phyloP scores from a whole-genome alignment of 2,113 vertebrate species.

The Symphodus melops region DNA sequence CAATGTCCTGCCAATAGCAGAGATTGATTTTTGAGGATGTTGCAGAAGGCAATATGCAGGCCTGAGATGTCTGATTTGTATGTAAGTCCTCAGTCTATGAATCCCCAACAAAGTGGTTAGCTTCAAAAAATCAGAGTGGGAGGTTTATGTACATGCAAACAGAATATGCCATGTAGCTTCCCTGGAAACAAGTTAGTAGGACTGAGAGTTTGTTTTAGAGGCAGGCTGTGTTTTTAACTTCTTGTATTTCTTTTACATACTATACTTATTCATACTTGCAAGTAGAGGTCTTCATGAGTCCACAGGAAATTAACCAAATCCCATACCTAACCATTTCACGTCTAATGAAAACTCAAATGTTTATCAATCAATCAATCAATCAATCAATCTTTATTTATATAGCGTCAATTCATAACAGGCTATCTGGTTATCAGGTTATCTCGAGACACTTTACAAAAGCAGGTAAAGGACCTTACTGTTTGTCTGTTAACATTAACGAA shows the following conservation, averaged over 20 bases:
- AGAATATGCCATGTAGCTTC: slow-evolving; percentile 1
- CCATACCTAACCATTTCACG: background rate
- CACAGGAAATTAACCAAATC: background rate
- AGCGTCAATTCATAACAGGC: no score
- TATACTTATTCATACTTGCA: slow-evolving; percentile 1
- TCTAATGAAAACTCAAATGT: background rate
- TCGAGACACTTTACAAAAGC: no score
- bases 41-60: slow-evolving; percentile 64
- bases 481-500: no score
- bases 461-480: no score
- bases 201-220: slow-evolving; percentile 5
- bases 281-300: background rate
- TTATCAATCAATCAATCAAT: no score
- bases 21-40: slow-evolving; percentile 73
- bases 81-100: slow-evolving; percentile 28
- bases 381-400: no score
- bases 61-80: slow-evolving; percentile 61
- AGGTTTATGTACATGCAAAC: slow-evolving; percentile 23
- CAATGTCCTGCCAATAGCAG: slow-evolving; percentile 75
- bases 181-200: background rate
- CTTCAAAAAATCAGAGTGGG: slow-evolving; percentile 35
- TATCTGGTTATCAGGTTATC: no score
- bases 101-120: slow-evolving; percentile 43
- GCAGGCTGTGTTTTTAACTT: background rate
- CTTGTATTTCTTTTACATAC: background rate